phyloP scores from a whole-genome alignment of 2,797 vertebrate species.

The Lithobates pipiens region DNA sequence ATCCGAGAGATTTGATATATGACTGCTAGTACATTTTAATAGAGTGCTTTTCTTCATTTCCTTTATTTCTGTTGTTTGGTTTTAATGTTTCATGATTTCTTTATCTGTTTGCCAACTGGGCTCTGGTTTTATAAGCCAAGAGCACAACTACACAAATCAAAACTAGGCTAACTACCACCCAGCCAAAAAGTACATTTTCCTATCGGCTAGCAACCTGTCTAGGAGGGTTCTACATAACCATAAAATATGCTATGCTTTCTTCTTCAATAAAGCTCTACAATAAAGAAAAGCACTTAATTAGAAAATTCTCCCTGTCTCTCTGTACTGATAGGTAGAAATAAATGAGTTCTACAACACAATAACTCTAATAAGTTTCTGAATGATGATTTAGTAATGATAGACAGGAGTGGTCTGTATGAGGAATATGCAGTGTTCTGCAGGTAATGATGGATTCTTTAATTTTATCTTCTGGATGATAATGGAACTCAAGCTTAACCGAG shows the following conservation, averaged over 20 bases:
- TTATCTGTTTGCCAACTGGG: too few species aligned
- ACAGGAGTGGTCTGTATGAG: not conserved
- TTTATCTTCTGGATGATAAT: conserved; percentile 9
- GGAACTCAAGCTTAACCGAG: conserved; percentile 1
- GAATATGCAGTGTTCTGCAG: not conserved
- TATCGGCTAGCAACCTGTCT: too few species aligned
- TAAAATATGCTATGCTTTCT: not conserved
- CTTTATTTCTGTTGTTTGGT: too few species aligned
- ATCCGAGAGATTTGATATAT: too few species aligned
- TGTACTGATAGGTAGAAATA: conserved; percentile 16
- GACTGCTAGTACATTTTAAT: too few species aligned
- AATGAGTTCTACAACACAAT: conserved; percentile 40
- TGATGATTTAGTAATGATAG: conserved; percentile 7
- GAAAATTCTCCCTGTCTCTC: conserved; percentile 1
- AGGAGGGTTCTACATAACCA: not conserved
- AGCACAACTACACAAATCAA: too few species aligned
- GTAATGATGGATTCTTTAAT: conserved; percentile 38
- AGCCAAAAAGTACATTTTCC: too few species aligned
- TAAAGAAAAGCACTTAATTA: conserved; percentile 25
- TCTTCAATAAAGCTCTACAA: not conserved
- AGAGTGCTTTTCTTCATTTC: too few species aligned
- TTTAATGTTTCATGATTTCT: too few species aligned
- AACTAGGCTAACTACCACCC: too few species aligned
- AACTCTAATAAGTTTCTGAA: conserved; percentile 19
- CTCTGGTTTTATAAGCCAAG: too few species aligned